These are phyloP conservation scores for Cataglyphis albicans DNA, from an alignment of 2,888 invertebrate genomes.

Conservation along the genomic window DNA sequence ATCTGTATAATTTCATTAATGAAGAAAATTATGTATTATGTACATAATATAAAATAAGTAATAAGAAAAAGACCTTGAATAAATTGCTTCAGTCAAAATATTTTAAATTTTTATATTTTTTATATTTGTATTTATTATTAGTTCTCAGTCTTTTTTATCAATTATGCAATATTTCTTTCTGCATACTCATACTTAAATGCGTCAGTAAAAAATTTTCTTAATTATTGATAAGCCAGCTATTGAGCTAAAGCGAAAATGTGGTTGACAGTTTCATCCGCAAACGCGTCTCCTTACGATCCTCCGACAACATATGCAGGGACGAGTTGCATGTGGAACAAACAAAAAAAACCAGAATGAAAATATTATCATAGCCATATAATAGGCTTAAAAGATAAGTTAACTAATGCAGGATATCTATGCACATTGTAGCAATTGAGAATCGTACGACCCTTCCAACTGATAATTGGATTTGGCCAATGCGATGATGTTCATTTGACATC, in stretches of 20 bases:
- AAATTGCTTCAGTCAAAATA: neutral
- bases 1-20: neutral
- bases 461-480: conserved; percentile 83
- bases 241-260: conserved; percentile 26
- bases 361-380: conserved; percentile 83
- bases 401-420: conserved; percentile 61
- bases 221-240: neutral
- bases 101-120: neutral
- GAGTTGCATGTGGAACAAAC: conserved; percentile 68
- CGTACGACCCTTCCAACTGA: conserved; percentile 68
- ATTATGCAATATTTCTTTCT: neutral
- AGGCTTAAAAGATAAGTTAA: conserved; percentile 79
- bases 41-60: neutral
- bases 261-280: conserved; percentile 66
- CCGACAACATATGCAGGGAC: conserved; percentile 73
- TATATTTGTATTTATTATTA: neutral
- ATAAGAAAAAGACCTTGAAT: neutral
- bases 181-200: neutral
- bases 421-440: conserved; percentile 71
- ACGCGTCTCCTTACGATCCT: conserved; percentile 59
- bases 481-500: conserved; percentile 85
- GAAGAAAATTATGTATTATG: neutral
- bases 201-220: neutral
- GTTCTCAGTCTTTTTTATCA: neutral
- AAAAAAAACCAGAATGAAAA: conserved; percentile 75